Conservation (phyloP, 2,888 invertebrate species). For the Hofmannophila pseudospretella region DNA sequence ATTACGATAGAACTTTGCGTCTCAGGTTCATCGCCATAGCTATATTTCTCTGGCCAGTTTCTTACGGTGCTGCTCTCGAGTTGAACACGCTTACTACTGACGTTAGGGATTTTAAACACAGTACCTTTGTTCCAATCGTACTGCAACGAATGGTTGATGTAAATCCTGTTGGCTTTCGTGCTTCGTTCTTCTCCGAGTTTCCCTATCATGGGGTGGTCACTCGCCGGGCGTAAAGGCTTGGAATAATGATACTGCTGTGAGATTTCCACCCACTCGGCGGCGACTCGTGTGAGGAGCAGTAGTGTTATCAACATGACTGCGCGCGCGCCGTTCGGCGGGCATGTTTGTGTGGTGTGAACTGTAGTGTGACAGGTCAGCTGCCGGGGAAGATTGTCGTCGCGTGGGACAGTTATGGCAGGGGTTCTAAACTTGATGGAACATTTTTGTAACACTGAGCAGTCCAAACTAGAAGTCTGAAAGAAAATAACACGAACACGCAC, state of each 20-base stretch:
- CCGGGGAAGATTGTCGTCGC: slow-evolving; percentile 1
- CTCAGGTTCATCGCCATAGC: too few species aligned
- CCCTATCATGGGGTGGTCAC: slow-evolving; percentile 15
- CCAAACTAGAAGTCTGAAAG: too few species aligned
- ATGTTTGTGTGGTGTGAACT: slow-evolving; percentile 29
- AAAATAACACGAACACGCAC: too few species aligned
- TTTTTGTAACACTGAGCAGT: too few species aligned
- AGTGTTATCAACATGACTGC: slow-evolving; percentile 34
- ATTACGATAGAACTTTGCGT: too few species aligned
- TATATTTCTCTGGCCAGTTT: background rate
- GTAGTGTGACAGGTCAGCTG: slow-evolving; percentile 29
- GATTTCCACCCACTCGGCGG: slow-evolving; percentile 65
- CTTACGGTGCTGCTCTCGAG: background rate
- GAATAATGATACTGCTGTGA: slow-evolving; percentile 55
- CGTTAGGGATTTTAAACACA: background rate
- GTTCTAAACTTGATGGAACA: slow-evolving; percentile 18
- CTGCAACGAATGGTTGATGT: slow-evolving; percentile 35
- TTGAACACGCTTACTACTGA: background rate
- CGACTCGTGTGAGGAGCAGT: slow-evolving; percentile 27
- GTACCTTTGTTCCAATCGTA: slow-evolving; percentile 13
- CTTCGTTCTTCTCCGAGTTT: too few species aligned
- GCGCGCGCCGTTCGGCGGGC: slow-evolving; percentile 10
- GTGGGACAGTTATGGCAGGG: slow-evolving; percentile 38
- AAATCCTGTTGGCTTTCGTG: slow-evolving; percentile 23
- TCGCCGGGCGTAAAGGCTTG: slow-evolving; percentile 27